A percentile compares a stretch with the other conserved stretches of the same genome.
phyloP scores from a whole-genome alignment of 2,113 vertebrate species.

The Danionella cerebrum region DNA sequence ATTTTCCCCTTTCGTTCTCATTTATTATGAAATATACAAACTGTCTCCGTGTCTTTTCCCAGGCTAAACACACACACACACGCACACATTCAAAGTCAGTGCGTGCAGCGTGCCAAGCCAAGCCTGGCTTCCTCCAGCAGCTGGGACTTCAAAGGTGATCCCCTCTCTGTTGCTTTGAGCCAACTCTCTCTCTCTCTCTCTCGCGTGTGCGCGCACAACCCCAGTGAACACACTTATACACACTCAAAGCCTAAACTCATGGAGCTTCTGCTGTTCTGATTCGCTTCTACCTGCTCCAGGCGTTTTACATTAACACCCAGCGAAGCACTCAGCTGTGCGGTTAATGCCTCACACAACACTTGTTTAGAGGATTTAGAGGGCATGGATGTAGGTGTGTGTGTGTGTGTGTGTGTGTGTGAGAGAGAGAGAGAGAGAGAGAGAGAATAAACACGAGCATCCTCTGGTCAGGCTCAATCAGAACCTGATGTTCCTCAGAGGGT shows the following conservation, averaged over 20 bases:
- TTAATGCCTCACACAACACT: conserved; percentile 21
- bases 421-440: background rate
- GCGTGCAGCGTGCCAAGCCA: conserved; percentile 29
- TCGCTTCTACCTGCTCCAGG: conserved; percentile 8
- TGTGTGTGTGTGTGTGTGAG: background rate
- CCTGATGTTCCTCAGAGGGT: conserved; percentile 25
- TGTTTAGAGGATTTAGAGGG: conserved; percentile 9
- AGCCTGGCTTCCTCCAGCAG: conserved; percentile 38
- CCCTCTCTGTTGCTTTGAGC: conserved; percentile 46
- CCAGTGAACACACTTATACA: conserved; percentile 1
- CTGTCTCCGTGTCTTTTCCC: conserved; percentile 23
- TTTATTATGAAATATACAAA: conserved; percentile 34
- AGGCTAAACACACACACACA: conserved; percentile 21
- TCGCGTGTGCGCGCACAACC: conserved; percentile 14
- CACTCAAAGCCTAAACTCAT: background rate
- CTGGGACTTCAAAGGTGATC: conserved; percentile 62
- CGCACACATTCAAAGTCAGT: conserved; percentile 18
- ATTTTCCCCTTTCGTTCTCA: conserved; percentile 37
- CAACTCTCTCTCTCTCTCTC: conserved; percentile 45
- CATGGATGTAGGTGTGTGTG: background rate
- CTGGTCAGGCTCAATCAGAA: conserved; percentile 8
- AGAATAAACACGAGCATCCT: background rate
- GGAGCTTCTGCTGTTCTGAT: background rate
- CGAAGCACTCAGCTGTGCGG: background rate
- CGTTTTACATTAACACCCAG: conserved; percentile 13